These are phyloP conservation scores for Phylloscopus trochiloides DNA, from an alignment of 2,113 vertebrate genomes.

Conservation along the genomic window DNA sequence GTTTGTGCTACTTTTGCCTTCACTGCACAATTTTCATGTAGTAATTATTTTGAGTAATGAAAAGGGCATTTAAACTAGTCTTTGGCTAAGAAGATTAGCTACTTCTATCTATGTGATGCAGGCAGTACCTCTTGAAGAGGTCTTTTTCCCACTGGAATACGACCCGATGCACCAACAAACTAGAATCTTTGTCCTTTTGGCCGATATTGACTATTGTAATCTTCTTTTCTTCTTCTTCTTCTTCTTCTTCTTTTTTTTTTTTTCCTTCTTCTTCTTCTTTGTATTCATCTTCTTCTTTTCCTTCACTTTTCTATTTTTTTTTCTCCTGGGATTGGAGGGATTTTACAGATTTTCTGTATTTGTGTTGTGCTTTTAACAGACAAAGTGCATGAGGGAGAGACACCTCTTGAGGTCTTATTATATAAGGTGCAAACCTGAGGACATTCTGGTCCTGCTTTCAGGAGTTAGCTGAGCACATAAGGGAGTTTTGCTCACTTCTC, in stretches of 20 bases:
- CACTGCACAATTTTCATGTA: neutral
- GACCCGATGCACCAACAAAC: neutral
- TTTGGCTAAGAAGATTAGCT: conserved; percentile 55
- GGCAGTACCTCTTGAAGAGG: neutral
- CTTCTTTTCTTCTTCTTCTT: neutral
- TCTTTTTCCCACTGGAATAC: neutral
- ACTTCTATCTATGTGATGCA: conserved; percentile 31
- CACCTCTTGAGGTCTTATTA: neutral
- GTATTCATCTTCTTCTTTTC: no score
- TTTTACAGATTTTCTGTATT: conserved; percentile 10
- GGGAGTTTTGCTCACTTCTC: neutral
- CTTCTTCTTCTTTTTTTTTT: neutral
- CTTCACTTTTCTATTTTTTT: neutral
- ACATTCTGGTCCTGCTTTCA: neutral
- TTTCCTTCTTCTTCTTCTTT: neutral
- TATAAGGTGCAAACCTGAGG: neutral
- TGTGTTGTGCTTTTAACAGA: neutral
- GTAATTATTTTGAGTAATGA: conserved; percentile 24
- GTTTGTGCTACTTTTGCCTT: conserved; percentile 20
- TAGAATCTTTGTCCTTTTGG: neutral
- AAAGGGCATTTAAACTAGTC: conserved; percentile 20
- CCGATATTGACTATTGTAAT: neutral
- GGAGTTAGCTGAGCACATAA: neutral
- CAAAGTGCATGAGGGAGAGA: neutral
- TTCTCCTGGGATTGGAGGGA: neutral